Percentiles rank a stretch among this genome's conserved stretches.
Evolutionary conservation across 2,113 vertebrate species (phyloP).

Genomic region (Chlorodrepanis virens): DNA sequence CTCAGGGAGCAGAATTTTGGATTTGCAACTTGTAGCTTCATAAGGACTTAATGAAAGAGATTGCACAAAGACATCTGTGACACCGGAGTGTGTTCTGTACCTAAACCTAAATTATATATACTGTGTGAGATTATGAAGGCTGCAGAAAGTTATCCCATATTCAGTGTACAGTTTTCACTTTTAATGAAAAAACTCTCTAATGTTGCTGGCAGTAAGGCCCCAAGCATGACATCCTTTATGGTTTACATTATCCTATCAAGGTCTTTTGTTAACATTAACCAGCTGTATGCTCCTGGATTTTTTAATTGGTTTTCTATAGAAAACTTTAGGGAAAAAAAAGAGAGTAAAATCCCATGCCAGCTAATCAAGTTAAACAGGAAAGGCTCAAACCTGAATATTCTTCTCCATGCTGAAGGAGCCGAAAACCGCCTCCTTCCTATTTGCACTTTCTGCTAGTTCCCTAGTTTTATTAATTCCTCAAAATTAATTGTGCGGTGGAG

Average conservation of each 20-base stretch:
- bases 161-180: conserved; percentile 79
- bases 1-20: conserved; percentile 84
- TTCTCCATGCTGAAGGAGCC: conserved; percentile 76
- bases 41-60: conserved; percentile 77
- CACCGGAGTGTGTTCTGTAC: conserved; percentile 71
- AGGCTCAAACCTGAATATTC: conserved; percentile 75
- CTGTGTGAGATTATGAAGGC: conserved; percentile 76
- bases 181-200: conserved; percentile 68
- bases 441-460: conserved; percentile 87
- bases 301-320: conserved; percentile 70
- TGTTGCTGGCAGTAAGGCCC: conserved; percentile 80
- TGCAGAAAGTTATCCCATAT: conserved; percentile 79
- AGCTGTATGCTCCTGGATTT: conserved; percentile 78
- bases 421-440: conserved; percentile 80
- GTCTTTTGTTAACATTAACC: conserved; percentile 79
- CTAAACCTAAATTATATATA: conserved; percentile 68
- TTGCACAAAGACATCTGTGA: conserved; percentile 75
- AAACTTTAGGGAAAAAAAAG: conserved; percentile 9
- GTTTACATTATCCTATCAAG: conserved; percentile 80
- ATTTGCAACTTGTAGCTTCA: conserved; percentile 82
- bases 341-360: conserved; percentile 46
- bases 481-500: conserved; percentile 78
- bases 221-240: conserved; percentile 73
- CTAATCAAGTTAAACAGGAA: conserved; percentile 69
- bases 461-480: conserved; percentile 69